A percentile compares a stretch with the other conserved stretches of the same genome.
Evolutionary conservation across 2,113 vertebrate species (phyloP).

Genomic region (Prunella fulvescens): DNA sequence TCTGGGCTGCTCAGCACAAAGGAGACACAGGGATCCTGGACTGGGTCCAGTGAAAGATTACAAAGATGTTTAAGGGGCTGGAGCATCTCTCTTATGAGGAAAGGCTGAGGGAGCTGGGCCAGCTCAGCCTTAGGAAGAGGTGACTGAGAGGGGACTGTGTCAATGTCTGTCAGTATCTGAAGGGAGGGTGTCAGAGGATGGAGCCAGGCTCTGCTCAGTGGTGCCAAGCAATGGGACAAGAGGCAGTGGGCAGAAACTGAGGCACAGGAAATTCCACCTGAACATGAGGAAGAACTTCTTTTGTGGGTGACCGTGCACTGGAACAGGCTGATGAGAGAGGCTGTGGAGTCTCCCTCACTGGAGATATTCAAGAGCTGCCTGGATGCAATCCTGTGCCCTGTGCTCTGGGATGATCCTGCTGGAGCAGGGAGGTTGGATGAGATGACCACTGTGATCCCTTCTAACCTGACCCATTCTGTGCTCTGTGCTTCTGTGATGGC

Average conservation of each 20-base stretch:
- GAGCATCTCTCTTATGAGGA: not conserved
- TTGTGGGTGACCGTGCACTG: not conserved
- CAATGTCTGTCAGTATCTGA: fast-evolving
- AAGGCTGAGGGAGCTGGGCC: not conserved
- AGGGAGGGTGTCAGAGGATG: not conserved
- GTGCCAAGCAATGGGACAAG: not conserved
- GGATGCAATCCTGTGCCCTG: fast-evolving
- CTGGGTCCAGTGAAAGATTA: fast-evolving
- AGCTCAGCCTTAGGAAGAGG: not conserved
- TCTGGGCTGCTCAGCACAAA: not conserved
- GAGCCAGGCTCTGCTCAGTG: not conserved
- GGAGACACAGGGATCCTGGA: not conserved
- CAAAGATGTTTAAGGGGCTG: not conserved
- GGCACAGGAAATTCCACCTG: not conserved
- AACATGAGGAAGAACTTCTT: not conserved
- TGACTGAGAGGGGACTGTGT: fast-evolving
- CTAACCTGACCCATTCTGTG: not conserved
- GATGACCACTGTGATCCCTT: not conserved
- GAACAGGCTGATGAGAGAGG: not conserved
- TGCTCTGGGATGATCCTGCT: not conserved
- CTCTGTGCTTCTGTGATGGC: not conserved
- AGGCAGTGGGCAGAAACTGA: not conserved
- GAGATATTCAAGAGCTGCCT: not conserved
- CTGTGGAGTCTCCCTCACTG: not conserved
- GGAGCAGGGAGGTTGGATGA: not conserved